phyloP scores from a whole-genome alignment of 1,140 invertebrate genomes.

The Pachyrhynchus sulphureomaculatus region DNA sequence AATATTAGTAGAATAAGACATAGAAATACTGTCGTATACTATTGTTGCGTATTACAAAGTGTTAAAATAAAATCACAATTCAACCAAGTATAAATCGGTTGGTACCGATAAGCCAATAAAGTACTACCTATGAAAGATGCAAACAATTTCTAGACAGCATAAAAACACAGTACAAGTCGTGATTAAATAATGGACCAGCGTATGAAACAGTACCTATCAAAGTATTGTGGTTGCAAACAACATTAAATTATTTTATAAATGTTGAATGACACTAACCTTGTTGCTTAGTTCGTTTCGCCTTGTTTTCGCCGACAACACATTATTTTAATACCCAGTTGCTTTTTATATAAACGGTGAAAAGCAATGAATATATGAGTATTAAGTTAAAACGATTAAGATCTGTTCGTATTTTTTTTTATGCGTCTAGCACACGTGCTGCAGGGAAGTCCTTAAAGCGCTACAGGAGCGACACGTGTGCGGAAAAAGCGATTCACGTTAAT shows the following conservation, averaged over 20 bases:
- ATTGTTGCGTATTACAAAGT: constrained; percentile 18
- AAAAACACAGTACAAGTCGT: constrained; percentile 28
- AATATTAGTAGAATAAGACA: no score
- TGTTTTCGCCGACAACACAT: constrained; percentile 28
- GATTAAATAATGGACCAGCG: constrained; percentile 24
- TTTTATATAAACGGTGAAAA: constrained; percentile 21
- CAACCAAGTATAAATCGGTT: constrained; percentile 24
- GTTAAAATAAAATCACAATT: constrained; percentile 27
- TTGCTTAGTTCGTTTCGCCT: constrained; percentile 31
- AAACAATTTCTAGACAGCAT: constrained; percentile 28
- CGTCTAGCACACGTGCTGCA: no score
- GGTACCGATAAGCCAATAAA: constrained; percentile 34
- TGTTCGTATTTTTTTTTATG: no score
- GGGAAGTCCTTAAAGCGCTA: no score
- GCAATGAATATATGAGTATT: neutral
- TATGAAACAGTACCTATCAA: constrained; percentile 31
- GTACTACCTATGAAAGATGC: constrained; percentile 28
- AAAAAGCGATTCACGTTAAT: no score
- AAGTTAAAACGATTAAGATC: neutral
- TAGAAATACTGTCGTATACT: no score
- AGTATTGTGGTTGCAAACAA: constrained; percentile 32
- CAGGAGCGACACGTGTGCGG: no score
- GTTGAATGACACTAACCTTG: constrained; percentile 25
- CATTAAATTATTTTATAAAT: constrained; percentile 34
- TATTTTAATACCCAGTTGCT: constrained; percentile 28